Evolutionary conservation across 92 coral and sea anemone genomes (phyloP).

Genomic region (Parazoanthus swiftii): DNA sequence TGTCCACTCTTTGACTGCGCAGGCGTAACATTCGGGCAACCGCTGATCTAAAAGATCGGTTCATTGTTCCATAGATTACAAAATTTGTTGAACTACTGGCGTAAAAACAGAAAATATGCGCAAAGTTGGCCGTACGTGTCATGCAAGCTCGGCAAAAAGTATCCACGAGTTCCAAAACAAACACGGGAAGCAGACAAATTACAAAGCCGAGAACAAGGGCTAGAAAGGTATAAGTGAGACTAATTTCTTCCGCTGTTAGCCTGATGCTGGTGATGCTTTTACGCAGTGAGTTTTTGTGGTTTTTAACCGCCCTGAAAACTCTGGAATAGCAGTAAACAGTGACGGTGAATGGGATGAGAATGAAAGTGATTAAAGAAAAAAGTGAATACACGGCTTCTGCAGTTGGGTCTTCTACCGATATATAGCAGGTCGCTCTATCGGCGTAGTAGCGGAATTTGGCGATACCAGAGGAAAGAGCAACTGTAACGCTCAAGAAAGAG

Average conservation of each 20-base stretch:
- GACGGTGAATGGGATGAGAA: constrained; percentile 9
- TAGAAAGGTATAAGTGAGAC: constrained; percentile 3
- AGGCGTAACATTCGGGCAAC: constrained; percentile 8
- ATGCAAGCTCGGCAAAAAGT: constrained; percentile 15
- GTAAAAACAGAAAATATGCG: constrained; percentile 30
- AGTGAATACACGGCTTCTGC: constrained; percentile 29
- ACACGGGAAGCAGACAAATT: constrained; percentile 21
- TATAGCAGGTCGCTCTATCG: constrained; percentile 32
- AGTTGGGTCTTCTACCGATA: neutral
- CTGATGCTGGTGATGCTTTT: neutral
- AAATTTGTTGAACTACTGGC: constrained; percentile 29
- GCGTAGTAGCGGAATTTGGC: constrained; percentile 35
- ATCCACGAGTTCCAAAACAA: constrained; percentile 30
- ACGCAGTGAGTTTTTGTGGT: constrained; percentile 15
- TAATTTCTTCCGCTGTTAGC: constrained; percentile 16
- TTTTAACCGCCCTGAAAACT: constrained; percentile 2
- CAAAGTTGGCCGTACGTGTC: constrained; percentile 26
- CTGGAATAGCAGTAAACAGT: constrained; percentile 25
- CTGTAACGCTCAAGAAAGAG: neutral
- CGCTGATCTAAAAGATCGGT: constrained; percentile 17
- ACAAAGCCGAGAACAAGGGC: constrained; percentile 21
- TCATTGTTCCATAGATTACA: constrained; percentile 26
- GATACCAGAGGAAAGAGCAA: neutral
- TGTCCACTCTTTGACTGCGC: neutral
- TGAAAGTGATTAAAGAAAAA: constrained; percentile 11